These are phyloP conservation scores for Napeogenes sylphis DNA, from an alignment of 2,888 invertebrate genomes.

Conservation along the genomic window DNA sequence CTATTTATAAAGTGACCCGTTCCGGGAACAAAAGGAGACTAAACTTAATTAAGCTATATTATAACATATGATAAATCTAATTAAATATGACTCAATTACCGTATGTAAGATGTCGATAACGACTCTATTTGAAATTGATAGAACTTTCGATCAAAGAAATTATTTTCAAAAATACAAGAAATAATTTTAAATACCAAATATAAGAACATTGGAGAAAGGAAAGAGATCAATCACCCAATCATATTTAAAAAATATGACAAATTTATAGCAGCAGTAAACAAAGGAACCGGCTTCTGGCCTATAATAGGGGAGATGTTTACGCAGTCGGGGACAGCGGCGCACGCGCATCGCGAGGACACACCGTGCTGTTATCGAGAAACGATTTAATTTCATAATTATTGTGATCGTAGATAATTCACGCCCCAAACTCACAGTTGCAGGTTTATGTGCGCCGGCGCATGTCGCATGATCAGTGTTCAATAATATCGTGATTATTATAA, in stretches of 20 bases:
- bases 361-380: slow-evolving; percentile 20
- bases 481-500: slow-evolving; percentile 12
- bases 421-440: slow-evolving; percentile 22
- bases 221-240: neutral
- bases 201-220: too few relatives aligned
- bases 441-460: slow-evolving; percentile 22
- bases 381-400: slow-evolving; percentile 21
- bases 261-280: slow-evolving; percentile 16
- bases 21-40: too few relatives aligned
- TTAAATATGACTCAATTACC: too few relatives aligned
- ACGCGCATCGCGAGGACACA: slow-evolving; percentile 26
- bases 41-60: too few relatives aligned
- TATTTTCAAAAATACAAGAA: too few relatives aligned
- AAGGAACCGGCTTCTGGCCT: slow-evolving; percentile 27
- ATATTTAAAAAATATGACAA: slow-evolving; percentile 9
- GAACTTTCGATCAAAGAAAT: too few relatives aligned
- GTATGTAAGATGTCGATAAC: too few relatives aligned
- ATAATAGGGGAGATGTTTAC: slow-evolving; percentile 30
- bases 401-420: slow-evolving; percentile 25
- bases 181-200: too few relatives aligned
- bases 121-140: too few relatives aligned
- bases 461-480: slow-evolving; percentile 15
- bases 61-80: too few relatives aligned
- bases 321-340: slow-evolving; percentile 26
- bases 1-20: too few relatives aligned